phyloP scores from a whole-genome alignment of 1,140 invertebrate species.

The Drosophila miranda region DNA sequence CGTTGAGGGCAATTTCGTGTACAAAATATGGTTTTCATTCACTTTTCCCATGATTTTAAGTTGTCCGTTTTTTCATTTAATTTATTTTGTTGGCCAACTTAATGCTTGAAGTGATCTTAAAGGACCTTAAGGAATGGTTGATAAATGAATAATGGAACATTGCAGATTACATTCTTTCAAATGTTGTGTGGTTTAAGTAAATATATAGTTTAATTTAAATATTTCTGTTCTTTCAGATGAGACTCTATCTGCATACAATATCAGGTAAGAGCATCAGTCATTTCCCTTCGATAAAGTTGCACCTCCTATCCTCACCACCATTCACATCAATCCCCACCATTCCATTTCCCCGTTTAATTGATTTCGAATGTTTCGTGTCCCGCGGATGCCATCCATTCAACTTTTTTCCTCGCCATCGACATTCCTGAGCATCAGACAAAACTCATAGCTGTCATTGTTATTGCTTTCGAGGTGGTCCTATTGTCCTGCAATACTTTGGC shows the following conservation, averaged over 20 bases:
- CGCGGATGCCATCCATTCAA: conserved; percentile 15
- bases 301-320: not conserved
- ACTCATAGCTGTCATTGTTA: conserved; percentile 58
- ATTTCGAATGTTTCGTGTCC: conserved; percentile 10
- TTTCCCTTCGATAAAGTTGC: not conserved
- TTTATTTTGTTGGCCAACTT: not conserved
- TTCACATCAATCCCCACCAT: conserved; percentile 24
- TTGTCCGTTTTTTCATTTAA: too few relatives aligned
- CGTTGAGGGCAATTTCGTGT: conserved; percentile 5
- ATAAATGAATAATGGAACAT: too few relatives aligned
- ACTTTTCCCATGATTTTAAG: too few relatives aligned
- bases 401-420: conserved; percentile 12
- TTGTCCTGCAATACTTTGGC: conserved; percentile 48
- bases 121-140: too few relatives aligned
- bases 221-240: not conserved
- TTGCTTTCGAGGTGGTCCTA: conserved; percentile 42
- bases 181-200: not conserved
- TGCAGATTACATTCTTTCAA: too few relatives aligned
- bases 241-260: too few relatives aligned
- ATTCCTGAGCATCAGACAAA: conserved; percentile 14
- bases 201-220: not conserved
- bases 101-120: too few relatives aligned
- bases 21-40: conserved; percentile 13
- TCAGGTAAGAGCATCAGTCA: not conserved
- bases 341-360: conserved; percentile 28